Percentiles rank a stretch among this genome's conserved stretches.
These are phyloP conservation scores for Epistrophella euchroma DNA, from an alignment of 2,888 invertebrate species.

Conservation along the genomic window DNA sequence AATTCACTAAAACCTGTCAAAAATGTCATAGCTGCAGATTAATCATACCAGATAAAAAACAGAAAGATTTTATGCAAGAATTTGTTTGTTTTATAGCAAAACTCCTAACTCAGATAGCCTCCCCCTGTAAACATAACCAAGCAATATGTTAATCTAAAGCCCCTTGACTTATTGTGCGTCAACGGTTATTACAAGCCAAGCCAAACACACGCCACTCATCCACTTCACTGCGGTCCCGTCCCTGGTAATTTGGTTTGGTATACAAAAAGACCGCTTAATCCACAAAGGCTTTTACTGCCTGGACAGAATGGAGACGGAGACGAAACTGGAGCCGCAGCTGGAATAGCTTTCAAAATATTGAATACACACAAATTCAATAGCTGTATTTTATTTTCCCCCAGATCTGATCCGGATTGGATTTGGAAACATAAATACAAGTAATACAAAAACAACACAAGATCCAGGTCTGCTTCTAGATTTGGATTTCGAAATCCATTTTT, in stretches of 20 bases:
- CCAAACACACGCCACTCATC: conserved; percentile 25
- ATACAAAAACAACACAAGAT: no score
- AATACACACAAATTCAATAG: no score
- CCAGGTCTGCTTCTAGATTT: no score
- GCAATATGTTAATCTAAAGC: conserved; percentile 8
- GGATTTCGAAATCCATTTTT: no score
- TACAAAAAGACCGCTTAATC: conserved; percentile 20
- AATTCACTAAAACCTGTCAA: conserved; percentile 55
- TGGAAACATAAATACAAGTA: no score
- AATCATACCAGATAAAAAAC: conserved; percentile 39
- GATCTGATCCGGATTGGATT: no score
- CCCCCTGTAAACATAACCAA: background rate
- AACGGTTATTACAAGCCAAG: conserved; percentile 31
- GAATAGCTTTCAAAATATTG: no score
- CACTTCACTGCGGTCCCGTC: conserved; percentile 3
- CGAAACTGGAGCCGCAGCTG: no score
- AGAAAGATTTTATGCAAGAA: conserved; percentile 14
- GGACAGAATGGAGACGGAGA: no score
- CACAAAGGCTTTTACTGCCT: conserved; percentile 37
- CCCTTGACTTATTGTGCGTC: conserved; percentile 23
- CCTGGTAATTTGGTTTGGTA: conserved; percentile 14
- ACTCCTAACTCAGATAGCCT: background rate
- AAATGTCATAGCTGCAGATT: conserved; percentile 46
- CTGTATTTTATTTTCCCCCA: no score
- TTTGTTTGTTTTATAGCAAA: background rate